Evolutionary conservation across 2,113 vertebrate genomes (phyloP).

Genomic region (Phalacrocorax carbo): DNA sequence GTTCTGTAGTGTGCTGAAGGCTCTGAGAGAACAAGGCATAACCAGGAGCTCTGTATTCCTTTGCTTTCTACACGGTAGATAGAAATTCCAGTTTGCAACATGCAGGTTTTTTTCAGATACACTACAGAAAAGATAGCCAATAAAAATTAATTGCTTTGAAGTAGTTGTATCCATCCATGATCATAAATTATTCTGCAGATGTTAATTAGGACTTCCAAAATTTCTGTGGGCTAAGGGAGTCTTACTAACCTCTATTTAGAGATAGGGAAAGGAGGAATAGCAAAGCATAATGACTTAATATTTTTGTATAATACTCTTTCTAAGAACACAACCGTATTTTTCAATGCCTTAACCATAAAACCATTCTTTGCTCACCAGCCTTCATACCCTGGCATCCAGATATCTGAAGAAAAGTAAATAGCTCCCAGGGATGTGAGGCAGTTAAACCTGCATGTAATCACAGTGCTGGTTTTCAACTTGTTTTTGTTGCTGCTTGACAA

Average conservation of each 20-base stretch:
- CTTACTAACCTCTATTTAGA: neutral
- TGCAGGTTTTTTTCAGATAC: neutral
- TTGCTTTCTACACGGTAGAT: neutral
- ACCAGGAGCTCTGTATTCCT: neutral
- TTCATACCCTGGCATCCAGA: neutral
- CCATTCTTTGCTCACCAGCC: neutral
- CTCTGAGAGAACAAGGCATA: neutral
- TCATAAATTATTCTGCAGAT: neutral
- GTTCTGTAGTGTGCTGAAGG: neutral
- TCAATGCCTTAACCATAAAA: neutral
- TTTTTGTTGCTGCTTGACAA: neutral
- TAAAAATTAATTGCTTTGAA: neutral
- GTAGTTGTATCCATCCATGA: neutral
- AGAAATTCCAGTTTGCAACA: neutral
- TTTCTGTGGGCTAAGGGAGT: neutral
- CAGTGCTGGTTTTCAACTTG: neutral
- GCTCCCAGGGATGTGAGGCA: neutral
- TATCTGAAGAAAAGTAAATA: neutral
- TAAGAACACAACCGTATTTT: neutral
- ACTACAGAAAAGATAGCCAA: neutral
- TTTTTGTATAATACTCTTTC: neutral
- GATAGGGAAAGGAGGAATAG: neutral
- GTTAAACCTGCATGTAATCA: neutral
- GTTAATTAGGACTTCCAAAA: neutral
- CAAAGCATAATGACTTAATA: neutral